Percentiles rank a stretch among this genome's conserved stretches.
Conservation (phyloP, 2,113 vertebrate species). For the Brachyhypopomus occidentalis region DNA sequence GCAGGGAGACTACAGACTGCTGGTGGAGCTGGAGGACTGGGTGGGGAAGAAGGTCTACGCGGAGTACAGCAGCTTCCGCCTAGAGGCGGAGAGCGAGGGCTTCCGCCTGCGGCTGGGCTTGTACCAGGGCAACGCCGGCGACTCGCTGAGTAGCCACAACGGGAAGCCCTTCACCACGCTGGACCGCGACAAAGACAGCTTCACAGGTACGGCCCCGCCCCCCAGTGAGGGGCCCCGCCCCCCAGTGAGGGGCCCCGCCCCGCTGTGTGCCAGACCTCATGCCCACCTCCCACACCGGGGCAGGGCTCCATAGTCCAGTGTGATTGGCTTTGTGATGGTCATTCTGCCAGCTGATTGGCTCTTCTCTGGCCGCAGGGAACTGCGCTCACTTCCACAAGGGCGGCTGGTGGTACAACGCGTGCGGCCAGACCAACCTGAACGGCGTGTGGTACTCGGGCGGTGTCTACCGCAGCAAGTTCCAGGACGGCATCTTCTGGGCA, state of each 20-base stretch:
- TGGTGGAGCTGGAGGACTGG: slow-evolving; percentile 98
- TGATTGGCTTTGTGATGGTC: not conserved
- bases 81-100: slow-evolving; percentile 89
- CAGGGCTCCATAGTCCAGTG: not conserved
- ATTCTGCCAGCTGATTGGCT: not conserved
- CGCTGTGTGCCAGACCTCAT: not conserved
- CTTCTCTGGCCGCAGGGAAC: slow-evolving; percentile 78
- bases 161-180: slow-evolving; percentile 97
- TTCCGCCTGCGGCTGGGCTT: slow-evolving; percentile 89
- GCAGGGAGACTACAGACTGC: slow-evolving; percentile 91
- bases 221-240: not conserved
- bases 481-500: slow-evolving; percentile 97
- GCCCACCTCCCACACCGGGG: not conserved
- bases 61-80: slow-evolving; percentile 93
- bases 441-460: slow-evolving; percentile 97
- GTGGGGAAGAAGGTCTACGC: slow-evolving; percentile 96
- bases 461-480: slow-evolving; percentile 96
- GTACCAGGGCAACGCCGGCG: slow-evolving; percentile 95
- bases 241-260: not conserved
- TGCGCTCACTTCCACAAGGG: slow-evolving; percentile 99
- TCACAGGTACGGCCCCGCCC: slow-evolving; percentile 79
- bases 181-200: slow-evolving; percentile 92
- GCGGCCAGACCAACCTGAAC: slow-evolving; percentile 95
- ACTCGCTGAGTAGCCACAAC: slow-evolving; percentile 93
- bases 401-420: slow-evolving; percentile 98